Evolutionary conservation across 2,888 invertebrate genomes (phyloP), one percentile per base, ranked within the genome.

Genomic region (Trichacis sp.): DNA sequence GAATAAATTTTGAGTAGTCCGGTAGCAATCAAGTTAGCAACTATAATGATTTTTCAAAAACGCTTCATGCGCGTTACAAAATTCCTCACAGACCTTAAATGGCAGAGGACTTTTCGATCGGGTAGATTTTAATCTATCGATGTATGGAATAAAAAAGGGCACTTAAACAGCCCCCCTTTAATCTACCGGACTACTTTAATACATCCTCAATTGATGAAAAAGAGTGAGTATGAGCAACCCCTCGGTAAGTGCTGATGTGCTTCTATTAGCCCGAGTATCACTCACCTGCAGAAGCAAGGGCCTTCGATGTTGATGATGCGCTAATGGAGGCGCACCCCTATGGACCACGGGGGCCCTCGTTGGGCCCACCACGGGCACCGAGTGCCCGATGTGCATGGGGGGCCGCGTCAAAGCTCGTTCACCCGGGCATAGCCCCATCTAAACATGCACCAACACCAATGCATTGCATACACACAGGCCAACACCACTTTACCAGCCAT

Each of bases 211-310:
- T n/a, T n/a, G n/a, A n/a, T n/a, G n/a, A n/a, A n/a, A n/a, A n/a
- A 24, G 24, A 24, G 24, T 5, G 8, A 24, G 8, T 3, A 24
- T 24, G 8, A 24, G 4, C 4, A 8, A 5, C 4, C 8, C 24
- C 24, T 24, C 8, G 24, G 24, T 3, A 8, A 24, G 24, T 24
- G 24, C 24, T 11, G 3, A 36, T 63, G 69, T 75, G 70, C 68
- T 70, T 70, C 68, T 75, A 77, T 77, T 78, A 77, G 78, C 80
- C 80, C 80, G 77, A 79, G 78, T 78, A 80, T 84, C 78, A 82
- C 91, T 92, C 91, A 93, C 93, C 93, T 93, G 93, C 87, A 93
- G 89, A 87, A 93, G 90, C 88, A 93, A 89, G 86, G 93, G 91
- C 87, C 92, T 91, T 85, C 89, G 88, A 86, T 89, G 87, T 58